Evolutionary conservation across 2,797 vertebrate species (phyloP).

Genomic region (Rhodeus uyekii): DNA sequence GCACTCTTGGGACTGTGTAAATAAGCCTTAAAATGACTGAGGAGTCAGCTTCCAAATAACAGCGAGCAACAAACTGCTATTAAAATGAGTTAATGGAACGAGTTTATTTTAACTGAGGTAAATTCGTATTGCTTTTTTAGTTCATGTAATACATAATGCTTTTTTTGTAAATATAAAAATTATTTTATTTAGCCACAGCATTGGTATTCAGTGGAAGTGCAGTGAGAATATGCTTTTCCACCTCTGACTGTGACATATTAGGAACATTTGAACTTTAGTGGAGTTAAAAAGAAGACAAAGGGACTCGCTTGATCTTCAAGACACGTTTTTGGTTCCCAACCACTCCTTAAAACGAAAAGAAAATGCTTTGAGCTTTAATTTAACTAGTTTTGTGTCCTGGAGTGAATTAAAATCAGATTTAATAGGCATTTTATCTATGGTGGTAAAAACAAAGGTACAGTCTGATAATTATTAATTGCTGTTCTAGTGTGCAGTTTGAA

Average conservation of each 20-base stretch:
- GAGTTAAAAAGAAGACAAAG: not conserved
- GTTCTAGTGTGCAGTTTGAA: constrained; percentile 62
- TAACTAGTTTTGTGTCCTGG: constrained; percentile 50
- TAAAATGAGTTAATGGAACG: constrained; percentile 61
- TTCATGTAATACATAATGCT: not conserved
- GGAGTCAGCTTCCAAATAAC: constrained; percentile 58
- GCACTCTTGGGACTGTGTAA: constrained; percentile 60
- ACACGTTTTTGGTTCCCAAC: not conserved
- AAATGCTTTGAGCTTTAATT: constrained; percentile 40
- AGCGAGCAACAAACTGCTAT: constrained; percentile 58
- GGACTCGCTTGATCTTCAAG: constrained; percentile 23
- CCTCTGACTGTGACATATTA: constrained; percentile 3
- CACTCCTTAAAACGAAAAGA: constrained; percentile 21
- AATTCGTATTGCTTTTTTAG: constrained; percentile 51
- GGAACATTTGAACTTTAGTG: constrained; percentile 19
- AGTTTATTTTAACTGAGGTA: constrained; percentile 65
- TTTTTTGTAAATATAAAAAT: not conserved
- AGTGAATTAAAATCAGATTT: constrained; percentile 56
- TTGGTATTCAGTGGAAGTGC: constrained; percentile 13
- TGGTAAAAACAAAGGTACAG: constrained; percentile 47
- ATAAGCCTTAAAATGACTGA: constrained; percentile 57
- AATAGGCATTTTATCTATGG: constrained; percentile 49
- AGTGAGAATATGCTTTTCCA: not conserved
- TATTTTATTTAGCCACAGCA: not conserved
- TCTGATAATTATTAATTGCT: constrained; percentile 58